phyloP scores from a whole-genome alignment of 2,797 vertebrate genomes.

The Australoheros facetus region DNA sequence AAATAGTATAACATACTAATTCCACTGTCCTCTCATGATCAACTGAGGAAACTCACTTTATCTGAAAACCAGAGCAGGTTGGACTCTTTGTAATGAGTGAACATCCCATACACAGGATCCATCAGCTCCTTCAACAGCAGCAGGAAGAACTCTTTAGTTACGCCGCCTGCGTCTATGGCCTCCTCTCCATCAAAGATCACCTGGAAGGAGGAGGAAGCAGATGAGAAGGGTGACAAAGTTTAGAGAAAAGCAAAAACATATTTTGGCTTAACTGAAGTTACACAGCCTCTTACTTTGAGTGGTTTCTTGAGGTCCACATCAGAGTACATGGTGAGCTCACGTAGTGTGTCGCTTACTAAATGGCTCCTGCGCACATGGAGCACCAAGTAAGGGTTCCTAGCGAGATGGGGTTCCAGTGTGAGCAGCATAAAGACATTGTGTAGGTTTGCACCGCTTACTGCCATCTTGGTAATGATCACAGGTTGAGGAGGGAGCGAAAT shows the following conservation, averaged over 20 bases:
- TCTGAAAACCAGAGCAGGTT: slow-evolving; percentile 98
- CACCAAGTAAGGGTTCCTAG: slow-evolving; percentile 94
- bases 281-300: slow-evolving; percentile 78
- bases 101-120: slow-evolving; percentile 98
- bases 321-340: slow-evolving; percentile 94
- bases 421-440: slow-evolving; percentile 98
- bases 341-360: slow-evolving; percentile 93
- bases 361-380: slow-evolving; percentile 93
- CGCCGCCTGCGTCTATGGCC: slow-evolving; percentile 94
- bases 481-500: neutral
- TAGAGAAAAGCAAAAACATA: neutral
- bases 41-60: slow-evolving; percentile 82
- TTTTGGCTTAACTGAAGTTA: neutral
- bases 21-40: neutral
- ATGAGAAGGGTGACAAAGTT: neutral
- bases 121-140: slow-evolving; percentile 93
- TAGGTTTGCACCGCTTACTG: slow-evolving; percentile 94
- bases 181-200: slow-evolving; percentile 98
- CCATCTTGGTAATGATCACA: slow-evolving; percentile 81
- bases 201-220: slow-evolving; percentile 64
- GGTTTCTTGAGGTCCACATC: slow-evolving; percentile 98
- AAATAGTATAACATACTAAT: neutral
- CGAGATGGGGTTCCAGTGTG: slow-evolving; percentile 93
- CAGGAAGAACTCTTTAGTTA: slow-evolving; percentile 98
- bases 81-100: slow-evolving; percentile 93